These are phyloP conservation scores for Bradypus variegatus DNA, from an alignment of 2,797 vertebrate species.

Conservation along the genomic window DNA sequence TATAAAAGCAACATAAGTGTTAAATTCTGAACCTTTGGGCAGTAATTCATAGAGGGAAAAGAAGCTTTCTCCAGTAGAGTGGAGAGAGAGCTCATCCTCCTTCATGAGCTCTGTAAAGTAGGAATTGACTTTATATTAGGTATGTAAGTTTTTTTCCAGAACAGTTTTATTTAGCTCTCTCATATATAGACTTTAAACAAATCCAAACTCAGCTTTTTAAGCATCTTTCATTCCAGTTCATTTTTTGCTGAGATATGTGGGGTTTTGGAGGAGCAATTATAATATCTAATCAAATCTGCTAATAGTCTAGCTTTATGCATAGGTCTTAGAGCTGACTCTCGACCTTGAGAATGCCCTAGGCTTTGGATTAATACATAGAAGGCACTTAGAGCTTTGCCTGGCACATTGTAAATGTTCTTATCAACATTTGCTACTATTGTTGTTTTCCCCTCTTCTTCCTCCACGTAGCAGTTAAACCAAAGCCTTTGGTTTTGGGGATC, in stretches of 20 bases:
- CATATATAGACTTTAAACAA: not conserved
- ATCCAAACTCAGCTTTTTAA: not conserved
- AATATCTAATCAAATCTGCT: too few relatives aligned
- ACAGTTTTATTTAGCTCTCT: not conserved
- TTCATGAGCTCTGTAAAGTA: not conserved
- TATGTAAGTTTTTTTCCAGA: not conserved
- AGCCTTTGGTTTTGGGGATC: not conserved
- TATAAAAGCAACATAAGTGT: not conserved
- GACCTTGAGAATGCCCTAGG: rapidly evolving
- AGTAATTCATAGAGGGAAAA: not conserved
- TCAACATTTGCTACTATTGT: rapidly evolving
- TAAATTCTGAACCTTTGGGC: not conserved
- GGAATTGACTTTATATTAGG: not conserved
- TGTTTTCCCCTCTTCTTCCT: not conserved
- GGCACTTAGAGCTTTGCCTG: not conserved
- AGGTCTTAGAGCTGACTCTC: not conserved
- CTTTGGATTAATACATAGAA: not conserved
- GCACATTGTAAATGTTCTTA: not conserved
- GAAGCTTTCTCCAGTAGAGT: not conserved
- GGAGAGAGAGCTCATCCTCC: not conserved
- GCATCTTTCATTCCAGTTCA: not conserved
- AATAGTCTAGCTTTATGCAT: not conserved
- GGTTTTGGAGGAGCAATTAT: not conserved
- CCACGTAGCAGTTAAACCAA: not conserved
- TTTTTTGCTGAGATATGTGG: not conserved